Evolutionary conservation across 2,888 invertebrate genomes (phyloP).

Genomic region (Eupithecia pulchellata): DNA sequence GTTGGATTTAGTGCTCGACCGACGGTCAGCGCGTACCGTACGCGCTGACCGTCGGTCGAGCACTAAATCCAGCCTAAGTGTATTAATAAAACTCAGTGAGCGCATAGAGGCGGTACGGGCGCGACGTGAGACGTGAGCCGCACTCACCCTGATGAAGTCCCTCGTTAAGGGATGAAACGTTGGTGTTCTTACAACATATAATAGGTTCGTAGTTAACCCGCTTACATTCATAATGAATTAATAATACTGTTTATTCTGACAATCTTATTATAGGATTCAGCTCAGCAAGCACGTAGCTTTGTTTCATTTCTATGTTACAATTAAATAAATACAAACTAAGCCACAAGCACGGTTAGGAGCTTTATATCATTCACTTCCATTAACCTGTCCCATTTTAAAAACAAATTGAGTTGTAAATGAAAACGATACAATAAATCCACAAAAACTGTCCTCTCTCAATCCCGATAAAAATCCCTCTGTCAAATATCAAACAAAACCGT

Average conservation of each 20-base stretch:
- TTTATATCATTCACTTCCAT: background rate
- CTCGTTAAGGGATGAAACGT: too few relatives aligned
- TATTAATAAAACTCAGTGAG: too few relatives aligned
- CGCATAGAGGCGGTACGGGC: too few relatives aligned
- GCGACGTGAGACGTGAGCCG: too few relatives aligned
- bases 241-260: background rate
- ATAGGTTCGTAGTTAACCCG: too few relatives aligned
- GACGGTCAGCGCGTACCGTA: too few relatives aligned
- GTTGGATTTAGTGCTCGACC: too few relatives aligned
- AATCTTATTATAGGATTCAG: background rate
- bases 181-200: too few relatives aligned
- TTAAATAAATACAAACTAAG: background rate
- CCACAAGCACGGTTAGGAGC: background rate
- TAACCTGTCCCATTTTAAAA: constrained; percentile 8
- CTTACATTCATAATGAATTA: too few relatives aligned
- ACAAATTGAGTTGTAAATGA: constrained; percentile 36
- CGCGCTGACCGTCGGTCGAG: too few relatives aligned
- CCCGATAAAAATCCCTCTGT: constrained; percentile 18
- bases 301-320: background rate
- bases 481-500: constrained; percentile 41
- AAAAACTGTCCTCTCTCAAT: constrained; percentile 13
- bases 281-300: background rate
- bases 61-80: too few relatives aligned
- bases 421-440: constrained; percentile 36
- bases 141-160: too few relatives aligned